Evolutionary conservation across 2,797 vertebrate species (phyloP).

Genomic region (Ceyx erithaca): DNA sequence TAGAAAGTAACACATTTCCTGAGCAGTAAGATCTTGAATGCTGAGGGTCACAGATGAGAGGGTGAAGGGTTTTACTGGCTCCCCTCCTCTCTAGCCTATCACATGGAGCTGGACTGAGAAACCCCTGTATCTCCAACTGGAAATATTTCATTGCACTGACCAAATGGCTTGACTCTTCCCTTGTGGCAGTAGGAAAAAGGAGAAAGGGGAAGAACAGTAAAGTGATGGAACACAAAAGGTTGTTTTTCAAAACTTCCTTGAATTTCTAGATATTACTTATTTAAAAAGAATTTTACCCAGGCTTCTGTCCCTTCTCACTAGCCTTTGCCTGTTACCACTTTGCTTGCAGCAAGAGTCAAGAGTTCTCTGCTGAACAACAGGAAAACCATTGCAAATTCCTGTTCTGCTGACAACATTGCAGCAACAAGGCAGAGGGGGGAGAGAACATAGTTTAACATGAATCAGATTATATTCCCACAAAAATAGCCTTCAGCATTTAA

Average conservation of each 20-base stretch:
- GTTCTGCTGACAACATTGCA: neutral
- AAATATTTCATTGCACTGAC: fast-evolving
- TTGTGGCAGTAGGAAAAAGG: neutral
- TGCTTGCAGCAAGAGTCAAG: neutral
- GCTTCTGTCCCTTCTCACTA: neutral
- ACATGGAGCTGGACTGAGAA: neutral
- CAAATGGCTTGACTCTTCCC: neutral
- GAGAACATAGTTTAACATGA: neutral
- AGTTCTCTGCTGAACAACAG: neutral
- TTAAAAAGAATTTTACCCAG: neutral
- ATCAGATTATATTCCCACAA: neutral
- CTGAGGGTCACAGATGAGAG: neutral
- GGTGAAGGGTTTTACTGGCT: neutral
- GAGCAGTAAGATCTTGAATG: fast-evolving
- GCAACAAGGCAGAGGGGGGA: neutral
- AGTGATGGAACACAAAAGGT: neutral
- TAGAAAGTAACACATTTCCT: too few relatives aligned
- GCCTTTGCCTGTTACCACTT: neutral
- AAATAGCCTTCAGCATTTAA: neutral
- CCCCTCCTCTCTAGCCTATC: neutral
- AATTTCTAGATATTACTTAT: neutral
- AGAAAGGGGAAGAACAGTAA: neutral
- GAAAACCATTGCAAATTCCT: neutral
- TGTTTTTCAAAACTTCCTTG: neutral
- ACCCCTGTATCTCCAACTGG: neutral